Conservation (phyloP, 2,888 invertebrate species). For the Tenthredo amoena region DNA sequence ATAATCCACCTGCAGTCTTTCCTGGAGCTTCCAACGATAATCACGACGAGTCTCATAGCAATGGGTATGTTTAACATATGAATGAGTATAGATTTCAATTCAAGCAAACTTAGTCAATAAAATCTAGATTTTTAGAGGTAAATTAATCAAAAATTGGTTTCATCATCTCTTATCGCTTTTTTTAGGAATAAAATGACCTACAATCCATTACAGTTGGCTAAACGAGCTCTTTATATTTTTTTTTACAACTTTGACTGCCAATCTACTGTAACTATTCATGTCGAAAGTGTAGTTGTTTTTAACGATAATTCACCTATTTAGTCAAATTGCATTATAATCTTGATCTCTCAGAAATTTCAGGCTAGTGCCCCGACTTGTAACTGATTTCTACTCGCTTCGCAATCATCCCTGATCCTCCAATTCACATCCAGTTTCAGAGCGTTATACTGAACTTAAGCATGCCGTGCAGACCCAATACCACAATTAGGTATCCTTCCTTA, state of each 20-base stretch:
- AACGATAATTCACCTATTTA: not conserved
- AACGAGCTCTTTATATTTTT: not conserved
- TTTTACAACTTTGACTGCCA: not conserved
- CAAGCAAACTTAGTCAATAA: too few relatives aligned
- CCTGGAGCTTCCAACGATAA: constrained; percentile 68
- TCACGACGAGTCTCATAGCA: constrained; percentile 72
- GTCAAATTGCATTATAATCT: not conserved
- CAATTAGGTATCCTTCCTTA: constrained; percentile 6
- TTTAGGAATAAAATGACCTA: not conserved
- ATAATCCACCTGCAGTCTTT: constrained; percentile 74
- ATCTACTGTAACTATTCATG: too few relatives aligned
- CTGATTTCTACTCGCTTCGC: not conserved
- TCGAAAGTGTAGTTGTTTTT: too few relatives aligned
- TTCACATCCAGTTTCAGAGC: not conserved
- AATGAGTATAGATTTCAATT: constrained; percentile 37
- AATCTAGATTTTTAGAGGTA: not conserved
- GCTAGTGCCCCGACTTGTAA: not conserved
- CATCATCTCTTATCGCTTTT: not conserved
- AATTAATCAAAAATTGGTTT: not conserved
- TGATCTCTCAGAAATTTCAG: not conserved
- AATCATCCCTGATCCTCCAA: not conserved
- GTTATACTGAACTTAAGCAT: not conserved
- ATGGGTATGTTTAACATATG: constrained; percentile 68
- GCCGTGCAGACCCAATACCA: not conserved
- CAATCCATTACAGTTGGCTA: not conserved